phyloP scores from a whole-genome alignment of 2,888 invertebrate species.

The Cephus sareptanus region DNA sequence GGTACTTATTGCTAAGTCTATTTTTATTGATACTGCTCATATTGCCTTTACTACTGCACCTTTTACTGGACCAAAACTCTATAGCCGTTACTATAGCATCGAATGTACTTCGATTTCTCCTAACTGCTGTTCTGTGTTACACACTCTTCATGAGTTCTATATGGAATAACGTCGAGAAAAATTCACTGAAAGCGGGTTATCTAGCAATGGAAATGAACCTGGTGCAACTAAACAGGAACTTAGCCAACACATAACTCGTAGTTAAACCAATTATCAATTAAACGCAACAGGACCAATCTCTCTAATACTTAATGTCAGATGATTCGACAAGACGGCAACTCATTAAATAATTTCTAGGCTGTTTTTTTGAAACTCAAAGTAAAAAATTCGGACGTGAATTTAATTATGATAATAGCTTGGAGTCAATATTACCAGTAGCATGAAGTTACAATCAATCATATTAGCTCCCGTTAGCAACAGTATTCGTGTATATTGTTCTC shows the following conservation, averaged over 20 bases:
- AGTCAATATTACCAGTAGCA: neutral
- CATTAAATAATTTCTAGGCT: neutral
- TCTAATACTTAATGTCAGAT: neutral
- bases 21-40: slow-evolving; percentile 69
- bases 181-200: slow-evolving; percentile 81
- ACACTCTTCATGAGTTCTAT: slow-evolving; percentile 81
- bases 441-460: neutral
- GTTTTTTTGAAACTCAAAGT: neutral
- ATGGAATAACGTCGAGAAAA: slow-evolving; percentile 85
- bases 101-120: slow-evolving; percentile 72
- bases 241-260: neutral
- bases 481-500: neutral
- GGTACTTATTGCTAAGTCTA: slow-evolving; percentile 69
- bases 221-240: slow-evolving; percentile 37
- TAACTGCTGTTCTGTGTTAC: slow-evolving; percentile 76
- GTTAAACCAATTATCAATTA: neutral
- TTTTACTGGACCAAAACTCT: slow-evolving; percentile 50
- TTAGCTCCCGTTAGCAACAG: neutral
- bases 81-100: slow-evolving; percentile 63
- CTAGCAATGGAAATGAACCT: slow-evolving; percentile 74
- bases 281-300: neutral
- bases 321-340: neutral
- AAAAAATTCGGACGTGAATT: neutral
- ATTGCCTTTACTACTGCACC: slow-evolving; percentile 57
- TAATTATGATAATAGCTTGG: neutral